Evolutionary conservation across 1,140 invertebrate species (phyloP).

Genomic region (Leptinotarsa undecemlineata): DNA sequence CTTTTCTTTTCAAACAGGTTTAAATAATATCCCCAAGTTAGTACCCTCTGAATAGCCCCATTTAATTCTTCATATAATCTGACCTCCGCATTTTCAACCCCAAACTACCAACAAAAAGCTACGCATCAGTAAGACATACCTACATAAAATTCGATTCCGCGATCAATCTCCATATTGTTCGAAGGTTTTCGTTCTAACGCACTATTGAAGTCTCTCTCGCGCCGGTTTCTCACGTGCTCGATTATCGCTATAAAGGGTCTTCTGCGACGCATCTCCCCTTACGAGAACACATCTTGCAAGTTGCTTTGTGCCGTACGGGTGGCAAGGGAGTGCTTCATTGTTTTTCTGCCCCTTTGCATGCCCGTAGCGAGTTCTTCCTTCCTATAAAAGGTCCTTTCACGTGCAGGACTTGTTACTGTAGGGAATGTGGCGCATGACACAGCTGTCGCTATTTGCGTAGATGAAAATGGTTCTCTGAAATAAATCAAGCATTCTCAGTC

Average conservation of each 20-base stretch:
- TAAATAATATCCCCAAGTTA: too few relatives aligned
- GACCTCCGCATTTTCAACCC: too few relatives aligned
- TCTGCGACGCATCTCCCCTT: constrained; percentile 13
- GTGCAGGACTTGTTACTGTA: not conserved
- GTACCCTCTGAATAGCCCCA: too few relatives aligned
- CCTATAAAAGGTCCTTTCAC: constrained; percentile 23
- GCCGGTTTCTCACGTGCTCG: constrained; percentile 21
- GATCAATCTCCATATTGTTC: constrained; percentile 16
- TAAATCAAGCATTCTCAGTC: too few relatives aligned
- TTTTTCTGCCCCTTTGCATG: constrained; percentile 27
- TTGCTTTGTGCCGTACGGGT: constrained; percentile 33
- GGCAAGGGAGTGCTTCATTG: constrained; percentile 37
- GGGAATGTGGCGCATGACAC: constrained; percentile 4
- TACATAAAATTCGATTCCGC: not conserved
- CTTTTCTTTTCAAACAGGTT: too few relatives aligned
- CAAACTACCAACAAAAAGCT: too few relatives aligned
- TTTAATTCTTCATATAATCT: too few relatives aligned
- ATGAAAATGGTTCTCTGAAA: too few relatives aligned
- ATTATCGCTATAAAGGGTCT: constrained; percentile 21
- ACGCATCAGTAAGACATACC: not conserved
- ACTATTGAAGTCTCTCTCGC: constrained; percentile 19
- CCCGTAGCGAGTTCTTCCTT: constrained; percentile 33
- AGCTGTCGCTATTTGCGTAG: not conserved
- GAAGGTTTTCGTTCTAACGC: constrained; percentile 17
- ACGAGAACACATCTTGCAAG: constrained; percentile 34